A percentile compares a stretch with the other conserved stretches of the same genome.
Conservation (phyloP, 53 echinoderm and acorn worm species). For the Antedon mediterranea region DNA sequence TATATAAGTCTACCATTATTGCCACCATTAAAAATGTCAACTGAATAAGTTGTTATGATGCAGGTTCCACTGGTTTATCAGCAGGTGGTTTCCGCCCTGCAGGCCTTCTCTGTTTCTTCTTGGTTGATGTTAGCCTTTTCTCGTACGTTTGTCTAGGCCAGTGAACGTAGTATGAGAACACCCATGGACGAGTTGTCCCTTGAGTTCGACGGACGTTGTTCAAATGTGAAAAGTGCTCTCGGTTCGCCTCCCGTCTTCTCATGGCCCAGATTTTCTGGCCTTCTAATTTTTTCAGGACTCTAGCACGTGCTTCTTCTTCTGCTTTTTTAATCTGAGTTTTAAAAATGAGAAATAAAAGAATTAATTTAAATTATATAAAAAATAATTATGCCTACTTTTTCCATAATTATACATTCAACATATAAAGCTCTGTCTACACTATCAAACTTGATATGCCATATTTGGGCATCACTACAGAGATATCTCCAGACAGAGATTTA, state of each 20-base stretch:
- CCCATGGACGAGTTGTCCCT: constrained; percentile 89
- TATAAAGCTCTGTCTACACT: too few relatives aligned
- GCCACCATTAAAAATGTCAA: too few relatives aligned
- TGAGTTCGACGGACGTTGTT: constrained; percentile 67
- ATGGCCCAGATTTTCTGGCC: constrained; percentile 37
- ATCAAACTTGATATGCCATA: too few relatives aligned
- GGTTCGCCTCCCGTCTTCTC: constrained; percentile 54
- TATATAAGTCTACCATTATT: too few relatives aligned
- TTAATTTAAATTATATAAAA: neutral
- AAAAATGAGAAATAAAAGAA: neutral
- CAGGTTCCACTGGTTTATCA: constrained; percentile 14
- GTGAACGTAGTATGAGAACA: constrained; percentile 84
- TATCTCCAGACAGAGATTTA: too few relatives aligned
- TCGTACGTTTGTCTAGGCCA: constrained; percentile 89
- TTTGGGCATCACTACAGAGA: too few relatives aligned
- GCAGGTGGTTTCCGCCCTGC: constrained; percentile 26
- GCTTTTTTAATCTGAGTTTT: constrained; percentile 40
- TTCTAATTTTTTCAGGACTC: constrained; percentile 48
- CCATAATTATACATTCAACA: neutral
- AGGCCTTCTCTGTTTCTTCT: constrained; percentile 32
- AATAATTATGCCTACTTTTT: neutral
- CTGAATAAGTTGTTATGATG: too few relatives aligned
- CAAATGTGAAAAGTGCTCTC: constrained; percentile 48
- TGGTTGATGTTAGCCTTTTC: constrained; percentile 39
- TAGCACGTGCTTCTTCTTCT: constrained; percentile 71